Conservation (phyloP, 2,797 vertebrate genomes). For the Phylloscopus collybita region DNA sequence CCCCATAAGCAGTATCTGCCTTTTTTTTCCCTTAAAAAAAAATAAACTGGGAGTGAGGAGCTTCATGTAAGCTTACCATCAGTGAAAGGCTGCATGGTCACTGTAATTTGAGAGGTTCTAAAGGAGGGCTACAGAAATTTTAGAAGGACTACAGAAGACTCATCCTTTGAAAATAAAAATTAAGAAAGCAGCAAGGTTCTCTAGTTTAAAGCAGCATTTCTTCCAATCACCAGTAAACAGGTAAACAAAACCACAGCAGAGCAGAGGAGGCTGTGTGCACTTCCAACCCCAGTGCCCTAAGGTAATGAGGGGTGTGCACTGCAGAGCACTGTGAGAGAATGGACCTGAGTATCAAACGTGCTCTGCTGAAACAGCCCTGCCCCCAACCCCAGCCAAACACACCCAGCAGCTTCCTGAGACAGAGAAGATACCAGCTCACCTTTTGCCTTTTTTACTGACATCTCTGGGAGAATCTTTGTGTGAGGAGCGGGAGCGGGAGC, state of each 20-base stretch:
- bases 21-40: not conserved
- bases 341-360: rapidly evolving
- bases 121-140: not conserved
- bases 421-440: slow-evolving; percentile 77
- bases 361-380: not conserved
- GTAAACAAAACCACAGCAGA: not conserved
- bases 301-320: not conserved
- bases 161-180: not conserved
- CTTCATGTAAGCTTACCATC: not conserved
- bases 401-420: not conserved
- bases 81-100: not conserved
- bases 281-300: not conserved
- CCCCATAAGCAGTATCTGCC: not conserved
- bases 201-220: not conserved
- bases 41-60: not conserved
- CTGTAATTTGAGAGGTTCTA: not conserved
- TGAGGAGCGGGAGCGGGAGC: slow-evolving; percentile 85
- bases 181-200: not conserved
- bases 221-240: not conserved
- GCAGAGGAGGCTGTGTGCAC: not conserved
- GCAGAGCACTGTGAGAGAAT: not conserved
- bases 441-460: slow-evolving; percentile 92
- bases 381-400: not conserved
- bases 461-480: slow-evolving; percentile 97
- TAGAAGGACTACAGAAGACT: not conserved